phyloP scores from a whole-genome alignment of 1,140 invertebrate genomes.

The Ostrea edulis region DNA sequence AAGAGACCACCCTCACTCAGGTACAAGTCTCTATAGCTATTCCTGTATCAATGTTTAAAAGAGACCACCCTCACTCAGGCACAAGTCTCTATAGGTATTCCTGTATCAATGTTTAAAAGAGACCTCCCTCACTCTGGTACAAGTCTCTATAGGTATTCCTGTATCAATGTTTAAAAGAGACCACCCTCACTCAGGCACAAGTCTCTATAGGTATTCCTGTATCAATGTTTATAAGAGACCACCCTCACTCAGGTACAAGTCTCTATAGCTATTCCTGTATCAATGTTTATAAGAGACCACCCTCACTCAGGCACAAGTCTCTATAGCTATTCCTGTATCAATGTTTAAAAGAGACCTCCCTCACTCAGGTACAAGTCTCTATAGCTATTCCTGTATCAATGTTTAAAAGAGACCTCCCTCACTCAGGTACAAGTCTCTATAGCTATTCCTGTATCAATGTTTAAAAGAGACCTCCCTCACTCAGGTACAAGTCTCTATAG shows the following conservation, averaged over 20 bases:
- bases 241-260: constrained; percentile 13
- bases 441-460: not conserved
- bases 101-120: constrained; percentile 13
- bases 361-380: constrained; percentile 5
- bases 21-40: not conserved
- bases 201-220: not conserved
- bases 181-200: not conserved
- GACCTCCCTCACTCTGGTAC: constrained; percentile 24
- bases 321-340: not conserved
- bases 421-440: constrained; percentile 9
- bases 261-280: not conserved
- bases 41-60: not conserved
- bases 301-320: not conserved
- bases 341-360: constrained; percentile 24
- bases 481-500: not conserved
- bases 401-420: constrained; percentile 14
- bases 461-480: constrained; percentile 21
- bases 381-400: not conserved
- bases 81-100: too few relatives aligned
- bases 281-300: constrained; percentile 23
- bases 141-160: not conserved
- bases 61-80: constrained; percentile 9
- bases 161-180: constrained; percentile 29
- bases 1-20: constrained; percentile 14
- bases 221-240: too few relatives aligned